phyloP scores from a whole-genome alignment of 2,797 vertebrate species.

The Poeciliopsis infans region DNA sequence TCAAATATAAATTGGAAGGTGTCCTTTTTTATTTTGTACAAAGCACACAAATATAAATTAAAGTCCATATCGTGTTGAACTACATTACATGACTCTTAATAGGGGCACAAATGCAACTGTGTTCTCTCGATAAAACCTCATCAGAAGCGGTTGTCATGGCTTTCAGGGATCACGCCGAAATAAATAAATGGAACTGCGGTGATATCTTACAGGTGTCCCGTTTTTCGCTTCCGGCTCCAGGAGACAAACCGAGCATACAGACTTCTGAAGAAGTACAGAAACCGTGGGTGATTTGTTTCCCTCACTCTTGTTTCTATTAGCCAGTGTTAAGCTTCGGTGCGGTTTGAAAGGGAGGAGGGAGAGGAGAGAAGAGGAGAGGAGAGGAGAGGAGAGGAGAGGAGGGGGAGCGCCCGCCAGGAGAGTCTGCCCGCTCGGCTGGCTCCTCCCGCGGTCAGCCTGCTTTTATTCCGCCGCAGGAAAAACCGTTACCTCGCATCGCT shows the following conservation, averaged over 20 bases:
- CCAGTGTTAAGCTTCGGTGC: background rate
- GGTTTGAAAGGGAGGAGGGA: background rate
- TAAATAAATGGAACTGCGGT: background rate
- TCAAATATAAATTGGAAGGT: background rate
- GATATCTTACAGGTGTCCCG: slow-evolving; percentile 1
- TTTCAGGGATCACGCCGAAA: background rate
- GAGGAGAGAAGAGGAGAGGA: background rate
- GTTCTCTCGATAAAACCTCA: background rate
- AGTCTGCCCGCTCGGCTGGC: slow-evolving; percentile 34
- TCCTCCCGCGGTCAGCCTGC: slow-evolving; percentile 68
- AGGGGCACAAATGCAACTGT: background rate
- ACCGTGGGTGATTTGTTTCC: background rate
- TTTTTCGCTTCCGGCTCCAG: background rate
- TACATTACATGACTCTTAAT: background rate
- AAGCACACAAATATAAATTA: background rate
- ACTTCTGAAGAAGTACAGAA: background rate
- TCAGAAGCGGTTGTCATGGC: background rate
- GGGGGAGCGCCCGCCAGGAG: background rate
- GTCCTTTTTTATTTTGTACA: background rate
- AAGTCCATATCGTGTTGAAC: background rate
- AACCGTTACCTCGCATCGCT: slow-evolving; percentile 79
- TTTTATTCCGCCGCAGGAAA: slow-evolving; percentile 44
- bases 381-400: background rate
- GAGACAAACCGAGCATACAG: background rate
- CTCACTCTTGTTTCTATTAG: background rate